These are phyloP conservation scores for Lamproptera curius DNA, from an alignment of 2,888 invertebrate genomes.

Conservation along the genomic window DNA sequence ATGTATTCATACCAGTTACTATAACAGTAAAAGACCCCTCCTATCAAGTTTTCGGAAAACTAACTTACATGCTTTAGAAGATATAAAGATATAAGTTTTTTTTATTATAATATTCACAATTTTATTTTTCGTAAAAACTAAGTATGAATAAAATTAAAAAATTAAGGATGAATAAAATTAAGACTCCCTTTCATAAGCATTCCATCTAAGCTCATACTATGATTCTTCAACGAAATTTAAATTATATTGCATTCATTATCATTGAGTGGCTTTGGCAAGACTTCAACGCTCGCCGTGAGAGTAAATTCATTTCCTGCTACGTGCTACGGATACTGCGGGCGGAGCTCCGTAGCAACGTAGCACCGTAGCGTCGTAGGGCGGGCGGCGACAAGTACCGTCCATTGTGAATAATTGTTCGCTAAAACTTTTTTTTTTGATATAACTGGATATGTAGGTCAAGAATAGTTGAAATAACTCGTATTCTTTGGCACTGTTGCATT, in stretches of 20 bases:
- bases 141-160: background rate
- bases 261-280: constrained; percentile 64
- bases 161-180: background rate
- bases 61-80: too few species aligned
- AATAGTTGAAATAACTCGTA: constrained; percentile 24
- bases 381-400: constrained; percentile 50
- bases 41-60: too few species aligned
- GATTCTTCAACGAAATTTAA: constrained; percentile 3
- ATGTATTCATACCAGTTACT: too few species aligned
- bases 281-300: constrained; percentile 53
- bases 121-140: background rate
- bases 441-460: constrained; percentile 44
- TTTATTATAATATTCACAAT: too few species aligned
- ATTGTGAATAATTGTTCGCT: constrained; percentile 56
- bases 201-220: background rate
- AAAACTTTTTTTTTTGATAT: constrained; percentile 40
- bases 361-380: constrained; percentile 47
- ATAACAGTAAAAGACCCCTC: too few species aligned
- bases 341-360: too few species aligned
- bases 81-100: too few species aligned
- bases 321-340: constrained; percentile 62
- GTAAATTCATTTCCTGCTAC: constrained; percentile 68
- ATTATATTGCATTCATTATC: constrained; percentile 61
- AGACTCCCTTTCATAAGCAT: background rate
- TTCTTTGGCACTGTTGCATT: constrained; percentile 10